Evolutionary conservation across 2,797 vertebrate species (phyloP).

Genomic region (Phrynocephalus vlangalii): DNA sequence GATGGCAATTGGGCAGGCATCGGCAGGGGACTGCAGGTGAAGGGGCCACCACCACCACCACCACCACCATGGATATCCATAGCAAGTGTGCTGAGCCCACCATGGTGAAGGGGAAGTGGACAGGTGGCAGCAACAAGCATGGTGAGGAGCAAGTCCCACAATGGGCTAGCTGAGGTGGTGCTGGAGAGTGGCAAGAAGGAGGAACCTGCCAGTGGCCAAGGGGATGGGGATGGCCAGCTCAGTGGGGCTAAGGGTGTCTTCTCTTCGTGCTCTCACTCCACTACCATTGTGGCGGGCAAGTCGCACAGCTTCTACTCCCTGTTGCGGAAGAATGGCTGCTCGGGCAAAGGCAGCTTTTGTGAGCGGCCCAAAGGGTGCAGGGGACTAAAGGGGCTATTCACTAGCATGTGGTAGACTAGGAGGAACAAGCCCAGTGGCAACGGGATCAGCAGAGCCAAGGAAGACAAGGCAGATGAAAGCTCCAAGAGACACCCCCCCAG

Average conservation of each 20-base stretch:
- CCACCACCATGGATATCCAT: conserved; percentile 91
- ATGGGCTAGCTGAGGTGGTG: conserved; percentile 89
- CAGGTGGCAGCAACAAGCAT: conserved; percentile 81
- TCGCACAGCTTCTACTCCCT: conserved; percentile 97
- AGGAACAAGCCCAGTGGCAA: conserved; percentile 80
- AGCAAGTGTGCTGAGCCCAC: conserved; percentile 84
- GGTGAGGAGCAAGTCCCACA: conserved; percentile 93
- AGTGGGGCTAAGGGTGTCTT: neutral
- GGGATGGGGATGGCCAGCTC: no score
- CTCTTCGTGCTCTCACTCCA: conserved; percentile 53
- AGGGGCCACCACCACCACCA: conserved; percentile 65
- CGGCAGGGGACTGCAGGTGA: conserved; percentile 50
- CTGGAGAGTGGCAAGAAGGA: conserved; percentile 68
- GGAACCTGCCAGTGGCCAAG: conserved; percentile 31
- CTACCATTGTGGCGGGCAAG: conserved; percentile 84
- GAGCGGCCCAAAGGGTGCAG: conserved; percentile 81
- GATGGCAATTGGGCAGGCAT: conserved; percentile 71
- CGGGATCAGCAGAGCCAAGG: conserved; percentile 60
- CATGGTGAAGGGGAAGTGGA: conserved; percentile 62
- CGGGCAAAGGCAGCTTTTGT: conserved; percentile 80
- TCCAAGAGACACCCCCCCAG: conserved; percentile 74
- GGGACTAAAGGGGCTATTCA: conserved; percentile 91
- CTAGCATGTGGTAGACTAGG: conserved; percentile 92
- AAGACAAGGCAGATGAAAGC: conserved; percentile 75
- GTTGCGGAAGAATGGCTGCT: conserved; percentile 87